Evolutionary conservation across 2,797 vertebrate genomes (phyloP).

Genomic region (Podarcis lilfordi): DNA sequence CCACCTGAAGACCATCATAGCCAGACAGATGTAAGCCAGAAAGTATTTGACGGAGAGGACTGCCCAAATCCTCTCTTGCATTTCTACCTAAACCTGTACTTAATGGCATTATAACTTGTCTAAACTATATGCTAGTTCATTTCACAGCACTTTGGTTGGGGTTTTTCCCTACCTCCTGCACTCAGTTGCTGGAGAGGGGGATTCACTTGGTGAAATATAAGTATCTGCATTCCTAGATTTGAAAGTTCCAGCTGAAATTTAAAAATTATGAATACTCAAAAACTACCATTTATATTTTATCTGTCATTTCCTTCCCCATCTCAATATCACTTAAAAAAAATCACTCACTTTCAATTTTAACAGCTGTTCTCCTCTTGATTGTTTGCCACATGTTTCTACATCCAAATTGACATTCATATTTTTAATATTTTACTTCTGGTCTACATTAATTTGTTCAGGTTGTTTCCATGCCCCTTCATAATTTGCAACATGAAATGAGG

Average conservation of each 20-base stretch:
- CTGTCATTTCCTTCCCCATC: not conserved
- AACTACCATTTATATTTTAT: not conserved
- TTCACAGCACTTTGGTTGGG: not conserved
- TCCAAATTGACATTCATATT: not conserved
- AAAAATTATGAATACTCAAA: not conserved
- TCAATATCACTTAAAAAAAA: not conserved
- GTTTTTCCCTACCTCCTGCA: too few relatives aligned
- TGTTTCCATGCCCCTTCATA: not conserved
- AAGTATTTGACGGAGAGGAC: not conserved
- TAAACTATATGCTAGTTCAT: not conserved
- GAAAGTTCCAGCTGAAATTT: not conserved
- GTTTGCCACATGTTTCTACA: not conserved
- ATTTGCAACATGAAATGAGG: not conserved
- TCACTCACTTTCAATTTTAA: not conserved
- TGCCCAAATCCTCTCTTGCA: not conserved
- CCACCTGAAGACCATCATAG: not conserved
- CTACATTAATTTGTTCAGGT: not conserved
- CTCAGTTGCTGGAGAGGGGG: not conserved
- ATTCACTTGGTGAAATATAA: not conserved
- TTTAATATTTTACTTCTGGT: not conserved
- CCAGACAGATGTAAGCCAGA: not conserved
- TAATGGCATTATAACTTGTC: not conserved
- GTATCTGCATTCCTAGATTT: not conserved
- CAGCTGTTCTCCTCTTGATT: not conserved
- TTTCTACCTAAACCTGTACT: not conserved